These are phyloP conservation scores for Neodon shergylaensis DNA, from an alignment of 2,113 vertebrate genomes.

Conservation along the genomic window DNA sequence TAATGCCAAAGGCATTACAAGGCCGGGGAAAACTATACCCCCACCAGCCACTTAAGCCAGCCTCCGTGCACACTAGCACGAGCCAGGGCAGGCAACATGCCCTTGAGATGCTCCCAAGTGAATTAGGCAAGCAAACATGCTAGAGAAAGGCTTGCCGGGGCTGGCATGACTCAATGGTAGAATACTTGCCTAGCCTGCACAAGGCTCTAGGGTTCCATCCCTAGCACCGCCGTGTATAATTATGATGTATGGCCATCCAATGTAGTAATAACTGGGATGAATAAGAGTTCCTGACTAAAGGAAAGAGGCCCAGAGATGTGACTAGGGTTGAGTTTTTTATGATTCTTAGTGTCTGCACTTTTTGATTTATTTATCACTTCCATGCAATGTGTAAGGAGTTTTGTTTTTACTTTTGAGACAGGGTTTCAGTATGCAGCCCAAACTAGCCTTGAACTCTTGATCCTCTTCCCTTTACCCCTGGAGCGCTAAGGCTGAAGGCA, in stretches of 20 bases:
- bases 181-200: not conserved
- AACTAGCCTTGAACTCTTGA: not conserved
- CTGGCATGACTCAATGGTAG: not conserved
- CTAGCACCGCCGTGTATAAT: not conserved
- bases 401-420: not conserved
- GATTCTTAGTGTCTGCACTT: not conserved
- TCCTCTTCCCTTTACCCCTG: not conserved
- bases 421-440: not conserved
- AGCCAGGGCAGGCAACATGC: not conserved
- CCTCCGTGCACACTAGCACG: not conserved
- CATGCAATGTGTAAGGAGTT: not conserved
- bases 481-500: not conserved
- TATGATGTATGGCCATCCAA: not conserved
- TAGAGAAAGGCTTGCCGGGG: not conserved
- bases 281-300: not conserved
- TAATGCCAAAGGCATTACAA: not conserved
- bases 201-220: not conserved
- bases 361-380: not conserved
- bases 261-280: not conserved
- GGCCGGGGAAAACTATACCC: not conserved
- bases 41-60: not conserved
- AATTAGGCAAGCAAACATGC: not conserved
- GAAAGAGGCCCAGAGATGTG: conserved; percentile 14
- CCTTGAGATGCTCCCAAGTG: not conserved
- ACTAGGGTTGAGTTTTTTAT: not conserved